Evolutionary conservation across 2,888 invertebrate genomes (phyloP).

Genomic region (Stratiomys singularior): DNA sequence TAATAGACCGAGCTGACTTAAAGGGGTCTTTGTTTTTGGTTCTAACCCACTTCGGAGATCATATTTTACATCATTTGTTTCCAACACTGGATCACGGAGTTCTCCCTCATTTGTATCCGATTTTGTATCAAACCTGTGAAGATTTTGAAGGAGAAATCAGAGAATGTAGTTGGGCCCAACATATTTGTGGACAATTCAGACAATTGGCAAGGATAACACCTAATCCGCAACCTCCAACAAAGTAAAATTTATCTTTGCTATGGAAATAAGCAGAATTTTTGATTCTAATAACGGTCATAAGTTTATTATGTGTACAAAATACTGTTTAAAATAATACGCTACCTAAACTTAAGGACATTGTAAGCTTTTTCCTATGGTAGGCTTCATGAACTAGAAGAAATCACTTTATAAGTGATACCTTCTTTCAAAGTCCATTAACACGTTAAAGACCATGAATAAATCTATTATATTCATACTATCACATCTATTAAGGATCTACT

Average conservation of each 20-base stretch:
- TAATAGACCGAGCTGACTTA: conserved; percentile 76
- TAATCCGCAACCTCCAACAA: conserved; percentile 61
- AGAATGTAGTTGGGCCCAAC: conserved; percentile 69
- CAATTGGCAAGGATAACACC: conserved; percentile 68
- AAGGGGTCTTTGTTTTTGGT: conserved; percentile 74
- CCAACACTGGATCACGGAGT: conserved; percentile 83
- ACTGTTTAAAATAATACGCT: not conserved
- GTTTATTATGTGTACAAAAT: not conserved
- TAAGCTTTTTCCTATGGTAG: not conserved
- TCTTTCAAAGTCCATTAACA: no score
- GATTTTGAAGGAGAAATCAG: conserved; percentile 62
- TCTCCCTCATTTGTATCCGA: conserved; percentile 73
- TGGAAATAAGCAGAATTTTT: not conserved
- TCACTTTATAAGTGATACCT: no score
- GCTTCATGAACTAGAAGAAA: no score
- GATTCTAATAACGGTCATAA: not conserved
- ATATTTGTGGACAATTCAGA: conserved; percentile 74
- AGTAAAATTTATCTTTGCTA: not conserved
- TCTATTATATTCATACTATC: no score
- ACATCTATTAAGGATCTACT: no score
- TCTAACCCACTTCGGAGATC: conserved; percentile 80
- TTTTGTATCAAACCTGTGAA: conserved; percentile 63
- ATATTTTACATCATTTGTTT: conserved; percentile 82
- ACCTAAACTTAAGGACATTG: not conserved
- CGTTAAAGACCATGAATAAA: no score